Percentiles rank a stretch among this genome's conserved stretches.
phyloP scores from a whole-genome alignment of 2,888 invertebrate genomes.

The Metalampra italica region DNA sequence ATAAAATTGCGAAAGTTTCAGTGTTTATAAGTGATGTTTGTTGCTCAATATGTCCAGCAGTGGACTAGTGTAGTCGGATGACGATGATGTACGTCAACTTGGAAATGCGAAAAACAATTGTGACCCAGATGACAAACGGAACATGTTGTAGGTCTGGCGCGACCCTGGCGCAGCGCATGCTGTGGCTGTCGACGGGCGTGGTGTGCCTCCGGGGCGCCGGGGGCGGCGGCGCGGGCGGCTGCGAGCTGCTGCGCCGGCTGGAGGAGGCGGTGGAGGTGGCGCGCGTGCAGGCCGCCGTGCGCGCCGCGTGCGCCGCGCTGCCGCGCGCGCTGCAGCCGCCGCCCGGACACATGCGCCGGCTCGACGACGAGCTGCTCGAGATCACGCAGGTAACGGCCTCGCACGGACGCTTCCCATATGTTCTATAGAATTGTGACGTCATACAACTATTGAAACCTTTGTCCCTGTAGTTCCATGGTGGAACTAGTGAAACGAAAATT shows the following conservation, averaged over 20 bases:
- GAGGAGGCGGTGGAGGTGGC: constrained; percentile 97
- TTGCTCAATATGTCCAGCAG: too few relatives aligned
- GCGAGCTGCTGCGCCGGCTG: constrained; percentile 88
- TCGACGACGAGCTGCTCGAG: constrained; percentile 91
- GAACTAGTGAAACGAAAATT: too few relatives aligned
- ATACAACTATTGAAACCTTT: too few relatives aligned
- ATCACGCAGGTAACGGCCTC: constrained; percentile 84
- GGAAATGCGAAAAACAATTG: too few relatives aligned
- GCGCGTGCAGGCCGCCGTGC: constrained; percentile 87
- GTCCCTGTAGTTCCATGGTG: too few relatives aligned
- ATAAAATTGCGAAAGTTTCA: too few relatives aligned
- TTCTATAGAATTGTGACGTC: too few relatives aligned
- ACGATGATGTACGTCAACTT: too few relatives aligned
- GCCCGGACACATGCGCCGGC: constrained; percentile 81
- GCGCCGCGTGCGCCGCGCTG: constrained; percentile 51
- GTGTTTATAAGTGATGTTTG: too few relatives aligned
- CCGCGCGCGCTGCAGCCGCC: constrained; percentile 80
- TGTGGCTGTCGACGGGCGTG: constrained; percentile 95
- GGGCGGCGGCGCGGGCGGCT: constrained; percentile 77
- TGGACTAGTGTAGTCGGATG: too few relatives aligned
- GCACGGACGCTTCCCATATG: too few relatives aligned
- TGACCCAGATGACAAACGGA: too few relatives aligned
- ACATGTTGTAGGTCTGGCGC: constrained; percentile 80
- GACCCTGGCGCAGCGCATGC: constrained; percentile 87
- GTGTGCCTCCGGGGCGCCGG: constrained; percentile 95